phyloP scores from a whole-genome alignment of 1,140 invertebrate species.

The Drosophila neocordata region DNA sequence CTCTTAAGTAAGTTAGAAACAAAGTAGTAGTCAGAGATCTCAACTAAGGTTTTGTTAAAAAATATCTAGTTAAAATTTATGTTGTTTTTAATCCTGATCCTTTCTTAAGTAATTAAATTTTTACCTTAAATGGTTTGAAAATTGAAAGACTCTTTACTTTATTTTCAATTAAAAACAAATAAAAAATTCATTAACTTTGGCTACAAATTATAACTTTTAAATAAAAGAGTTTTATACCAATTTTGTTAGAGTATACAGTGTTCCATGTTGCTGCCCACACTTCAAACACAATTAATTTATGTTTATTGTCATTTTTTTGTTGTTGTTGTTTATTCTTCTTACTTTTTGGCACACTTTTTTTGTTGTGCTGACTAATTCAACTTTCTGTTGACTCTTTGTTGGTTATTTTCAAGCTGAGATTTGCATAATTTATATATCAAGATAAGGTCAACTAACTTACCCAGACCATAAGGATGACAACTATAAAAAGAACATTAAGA shows the following conservation, averaged over 20 bases:
- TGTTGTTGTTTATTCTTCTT: constrained; percentile 24
- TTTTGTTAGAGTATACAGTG: constrained; percentile 24
- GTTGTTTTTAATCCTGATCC: too few species aligned
- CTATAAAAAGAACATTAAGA: not conserved
- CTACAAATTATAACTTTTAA: too few species aligned
- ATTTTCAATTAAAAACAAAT: too few species aligned
- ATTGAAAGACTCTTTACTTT: too few species aligned
- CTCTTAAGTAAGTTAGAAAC: too few species aligned
- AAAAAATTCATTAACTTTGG: too few species aligned
- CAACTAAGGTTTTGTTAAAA: too few species aligned
- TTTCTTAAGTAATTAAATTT: too few species aligned
- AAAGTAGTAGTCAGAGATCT: too few species aligned
- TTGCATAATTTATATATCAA: constrained; percentile 26
- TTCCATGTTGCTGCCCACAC: constrained; percentile 18
- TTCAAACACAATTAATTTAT: constrained; percentile 57
- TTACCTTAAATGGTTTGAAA: too few species aligned
- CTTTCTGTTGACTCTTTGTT: constrained; percentile 30
- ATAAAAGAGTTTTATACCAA: not conserved
- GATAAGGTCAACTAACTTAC: constrained; percentile 29
- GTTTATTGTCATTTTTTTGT: too few species aligned
- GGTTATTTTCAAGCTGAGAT: constrained; percentile 23
- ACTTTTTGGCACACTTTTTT: constrained; percentile 59
- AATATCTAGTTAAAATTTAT: too few species aligned
- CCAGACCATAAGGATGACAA: constrained; percentile 3
- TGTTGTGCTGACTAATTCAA: constrained; percentile 43